Percentiles rank a stretch among this genome's conserved stretches.
Conservation (phyloP, 1,140 invertebrate species). For the Calosoma granatense region DNA sequence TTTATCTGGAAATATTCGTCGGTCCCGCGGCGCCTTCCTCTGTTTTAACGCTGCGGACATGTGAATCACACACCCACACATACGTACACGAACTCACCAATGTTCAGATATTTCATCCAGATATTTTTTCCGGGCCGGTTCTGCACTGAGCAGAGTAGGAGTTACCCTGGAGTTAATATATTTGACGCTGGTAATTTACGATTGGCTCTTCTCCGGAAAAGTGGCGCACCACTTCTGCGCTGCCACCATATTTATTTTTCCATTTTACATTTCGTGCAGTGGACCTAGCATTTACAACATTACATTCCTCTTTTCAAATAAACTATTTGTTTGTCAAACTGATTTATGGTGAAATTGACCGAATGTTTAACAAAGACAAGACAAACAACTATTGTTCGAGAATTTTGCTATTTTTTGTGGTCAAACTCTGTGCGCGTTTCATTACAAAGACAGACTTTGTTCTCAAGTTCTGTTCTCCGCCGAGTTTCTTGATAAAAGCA, state of each 20-base stretch:
- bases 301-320: too few relatives aligned
- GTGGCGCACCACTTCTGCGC: neutral
- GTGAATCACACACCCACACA: neutral
- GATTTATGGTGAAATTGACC: too few relatives aligned
- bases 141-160: neutral
- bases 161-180: neutral
- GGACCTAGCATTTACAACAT: neutral
- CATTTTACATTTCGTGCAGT: neutral
- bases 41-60: neutral
- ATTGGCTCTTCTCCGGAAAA: conserved; percentile 4
- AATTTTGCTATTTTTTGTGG: too few relatives aligned
- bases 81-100: neutral
- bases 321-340: too few relatives aligned
- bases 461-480: too few relatives aligned
- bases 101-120: neutral
- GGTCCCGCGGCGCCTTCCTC: neutral
- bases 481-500: neutral
- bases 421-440: neutral
- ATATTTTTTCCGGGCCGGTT: neutral
- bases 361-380: too few relatives aligned
- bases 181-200: conserved; percentile 1
- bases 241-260: neutral
- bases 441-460: too few relatives aligned
- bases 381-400: too few relatives aligned
- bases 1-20: conserved; percentile 5